phyloP scores from a whole-genome alignment of 1,140 invertebrate species.

The Pantala flavescens region DNA sequence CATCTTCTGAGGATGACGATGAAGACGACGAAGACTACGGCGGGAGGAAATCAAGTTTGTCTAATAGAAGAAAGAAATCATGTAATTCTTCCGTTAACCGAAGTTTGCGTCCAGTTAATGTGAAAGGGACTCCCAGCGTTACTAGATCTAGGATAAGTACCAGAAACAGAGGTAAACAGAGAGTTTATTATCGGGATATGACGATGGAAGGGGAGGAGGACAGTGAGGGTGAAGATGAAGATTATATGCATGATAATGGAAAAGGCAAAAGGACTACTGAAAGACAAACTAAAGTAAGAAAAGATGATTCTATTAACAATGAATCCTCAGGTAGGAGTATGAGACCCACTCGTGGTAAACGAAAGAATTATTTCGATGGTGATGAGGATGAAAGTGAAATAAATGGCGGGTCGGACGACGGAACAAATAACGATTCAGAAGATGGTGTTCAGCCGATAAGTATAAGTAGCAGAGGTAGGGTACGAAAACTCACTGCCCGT shows the following conservation, averaged over 20 bases:
- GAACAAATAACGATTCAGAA: slow-evolving; percentile 22
- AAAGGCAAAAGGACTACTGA: slow-evolving; percentile 21
- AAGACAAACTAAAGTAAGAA: slow-evolving; percentile 13
- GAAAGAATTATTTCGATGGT: slow-evolving; percentile 18
- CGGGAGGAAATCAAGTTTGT: not conserved
- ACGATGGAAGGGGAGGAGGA: slow-evolving; percentile 27
- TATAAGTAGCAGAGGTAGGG: slow-evolving; percentile 71
- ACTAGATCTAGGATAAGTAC: not conserved
- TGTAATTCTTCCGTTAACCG: not conserved
- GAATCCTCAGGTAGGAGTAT: slow-evolving; percentile 18
- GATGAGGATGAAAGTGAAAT: slow-evolving; percentile 27
- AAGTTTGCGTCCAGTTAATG: not conserved
- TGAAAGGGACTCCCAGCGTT: not conserved
- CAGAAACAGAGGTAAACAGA: not conserved
- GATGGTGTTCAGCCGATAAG: slow-evolving; percentile 39
- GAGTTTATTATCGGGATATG: slow-evolving; percentile 28
- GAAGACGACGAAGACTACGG: slow-evolving; percentile 16
- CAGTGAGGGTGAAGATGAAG: slow-evolving; percentile 28
- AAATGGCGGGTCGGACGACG: slow-evolving; percentile 23
- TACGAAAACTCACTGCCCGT: slow-evolving; percentile 69
- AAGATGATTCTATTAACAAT: slow-evolving; percentile 19
- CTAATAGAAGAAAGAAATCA: slow-evolving; percentile 12
- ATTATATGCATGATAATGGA: slow-evolving; percentile 12
- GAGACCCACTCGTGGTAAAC: not conserved
- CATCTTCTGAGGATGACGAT: slow-evolving; percentile 18